Base-by-base conservation (phyloP, 2,888 invertebrate species). In the Dexiosoma caninum region DNA sequence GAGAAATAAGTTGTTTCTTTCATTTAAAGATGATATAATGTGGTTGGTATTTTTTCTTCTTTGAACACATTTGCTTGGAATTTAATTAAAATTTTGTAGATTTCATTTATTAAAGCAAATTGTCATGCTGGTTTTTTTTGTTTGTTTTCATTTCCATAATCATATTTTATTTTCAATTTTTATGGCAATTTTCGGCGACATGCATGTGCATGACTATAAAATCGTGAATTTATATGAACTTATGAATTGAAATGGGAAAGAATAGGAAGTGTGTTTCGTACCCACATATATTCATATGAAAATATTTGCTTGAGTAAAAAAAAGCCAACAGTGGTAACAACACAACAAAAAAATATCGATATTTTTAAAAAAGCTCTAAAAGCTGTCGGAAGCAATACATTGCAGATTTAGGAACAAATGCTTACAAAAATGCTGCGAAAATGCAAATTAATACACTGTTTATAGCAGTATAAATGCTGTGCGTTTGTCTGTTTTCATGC, bases 171-270 rank as follows among this genome's bases (percentile, higher is more conserved):
- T 62, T 60, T 16, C 10, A 32, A 49, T 40, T 49, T 64, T 44
- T 32, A 16, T 67, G 21, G 9, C 46, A 57, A 66, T 32, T 46
- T 66, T 66, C 27, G 7, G 49, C 67, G 16, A 12, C 10, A 14
- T 16, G n/a, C 10, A 5, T 37, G n/a, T 37, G 16, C 9, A 32
- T 30, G 70, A 14, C 12, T 30, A 55, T 64, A 46, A 69, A 76
- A 69, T n/a, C 55, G 23, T 44, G 27, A 44, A 76, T 76, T 76
- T 55, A 76, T 62, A 62, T 76, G 35, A 37, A 46, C 60, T 62
- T 62, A 62, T 62, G 55, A 69, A 76, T 69, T 44, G 76, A 69
- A 53, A 62, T 69, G 62, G 19, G 19, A 14, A 30, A 37, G n/a
- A 53, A 57, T 30, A 57, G 55, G 19, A 57, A 55, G 37, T 59